phyloP scores from a whole-genome alignment of 37 sponge, comb jelly and placozoan species.

The Dysidea cf. avara region DNA sequence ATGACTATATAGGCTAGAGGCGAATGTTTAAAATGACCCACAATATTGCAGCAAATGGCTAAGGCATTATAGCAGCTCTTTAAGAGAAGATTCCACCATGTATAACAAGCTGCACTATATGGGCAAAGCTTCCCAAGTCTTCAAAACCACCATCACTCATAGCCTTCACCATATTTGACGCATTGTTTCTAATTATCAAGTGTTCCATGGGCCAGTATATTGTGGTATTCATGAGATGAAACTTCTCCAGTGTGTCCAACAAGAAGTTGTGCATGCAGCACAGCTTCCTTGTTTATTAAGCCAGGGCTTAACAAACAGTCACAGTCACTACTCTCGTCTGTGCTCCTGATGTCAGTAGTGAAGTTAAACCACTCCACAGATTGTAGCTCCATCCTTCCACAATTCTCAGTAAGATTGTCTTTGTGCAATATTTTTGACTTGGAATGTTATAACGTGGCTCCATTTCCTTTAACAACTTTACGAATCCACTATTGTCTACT shows the following conservation, averaged over 20 bases:
- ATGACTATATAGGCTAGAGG: constrained; percentile 12
- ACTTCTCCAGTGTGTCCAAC: constrained; percentile 38
- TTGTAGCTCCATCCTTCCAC: too few species aligned
- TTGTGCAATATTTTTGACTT: too few species aligned
- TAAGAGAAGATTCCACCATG: constrained; percentile 12
- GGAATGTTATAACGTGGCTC: too few species aligned
- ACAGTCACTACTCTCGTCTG: constrained; percentile 15
- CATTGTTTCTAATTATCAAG: constrained; percentile 31
- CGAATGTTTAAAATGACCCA: constrained; percentile 37
- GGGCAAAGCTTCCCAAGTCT: constrained; percentile 26
- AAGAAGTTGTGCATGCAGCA: constrained; percentile 27
- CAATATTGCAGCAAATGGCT: constrained; percentile 29
- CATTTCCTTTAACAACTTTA: too few species aligned
- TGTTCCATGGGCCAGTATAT: constrained; percentile 37
- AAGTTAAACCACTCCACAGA: constrained; percentile 19
- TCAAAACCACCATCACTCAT: constrained; percentile 9
- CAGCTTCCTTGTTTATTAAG: constrained; percentile 29
- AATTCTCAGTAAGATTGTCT: too few species aligned
- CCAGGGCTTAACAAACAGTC: constrained; percentile 40
- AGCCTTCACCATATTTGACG: constrained; percentile 28
- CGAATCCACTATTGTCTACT: too few species aligned
- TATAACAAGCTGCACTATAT: constrained; percentile 14
- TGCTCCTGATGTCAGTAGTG: constrained; percentile 44
- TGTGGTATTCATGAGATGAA: constrained; percentile 5
- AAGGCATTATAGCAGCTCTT: constrained; percentile 10